These are phyloP conservation scores for Strix aluco DNA, from an alignment of 2,113 vertebrate species.

Conservation along the genomic window DNA sequence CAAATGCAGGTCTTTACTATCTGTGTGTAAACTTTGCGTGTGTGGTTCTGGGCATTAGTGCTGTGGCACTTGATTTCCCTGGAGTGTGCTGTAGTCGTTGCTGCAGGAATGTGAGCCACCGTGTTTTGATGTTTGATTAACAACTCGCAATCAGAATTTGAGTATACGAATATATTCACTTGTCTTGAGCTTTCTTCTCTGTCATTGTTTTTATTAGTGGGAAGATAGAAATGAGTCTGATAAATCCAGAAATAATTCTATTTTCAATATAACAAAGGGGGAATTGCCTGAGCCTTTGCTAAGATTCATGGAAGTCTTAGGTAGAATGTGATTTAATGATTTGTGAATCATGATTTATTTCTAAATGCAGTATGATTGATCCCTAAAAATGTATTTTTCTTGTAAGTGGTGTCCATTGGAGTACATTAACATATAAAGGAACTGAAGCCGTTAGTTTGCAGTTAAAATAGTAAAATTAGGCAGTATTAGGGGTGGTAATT, in stretches of 20 bases:
- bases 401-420: neutral
- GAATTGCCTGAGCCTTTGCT: too few relatives aligned
- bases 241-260: too few relatives aligned
- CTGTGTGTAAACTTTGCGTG: neutral
- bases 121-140: neutral
- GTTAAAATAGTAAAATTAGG: conserved; percentile 18
- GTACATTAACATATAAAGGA: neutral
- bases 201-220: conserved; percentile 2
- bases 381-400: neutral
- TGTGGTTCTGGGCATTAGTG: neutral
- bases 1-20: neutral
- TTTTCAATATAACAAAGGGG: too few relatives aligned
- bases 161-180: neutral
- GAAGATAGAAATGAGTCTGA: neutral
- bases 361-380: neutral
- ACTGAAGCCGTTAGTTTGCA: neutral
- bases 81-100: neutral
- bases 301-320: neutral
- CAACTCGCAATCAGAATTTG: neutral
- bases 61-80: neutral
- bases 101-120: neutral
- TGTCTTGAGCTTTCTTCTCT: neutral
- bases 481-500: neutral
- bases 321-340: neutral
- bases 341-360: neutral